Conservation (phyloP, 2,113 vertebrate species). For the Amblyopsis rosae region DNA sequence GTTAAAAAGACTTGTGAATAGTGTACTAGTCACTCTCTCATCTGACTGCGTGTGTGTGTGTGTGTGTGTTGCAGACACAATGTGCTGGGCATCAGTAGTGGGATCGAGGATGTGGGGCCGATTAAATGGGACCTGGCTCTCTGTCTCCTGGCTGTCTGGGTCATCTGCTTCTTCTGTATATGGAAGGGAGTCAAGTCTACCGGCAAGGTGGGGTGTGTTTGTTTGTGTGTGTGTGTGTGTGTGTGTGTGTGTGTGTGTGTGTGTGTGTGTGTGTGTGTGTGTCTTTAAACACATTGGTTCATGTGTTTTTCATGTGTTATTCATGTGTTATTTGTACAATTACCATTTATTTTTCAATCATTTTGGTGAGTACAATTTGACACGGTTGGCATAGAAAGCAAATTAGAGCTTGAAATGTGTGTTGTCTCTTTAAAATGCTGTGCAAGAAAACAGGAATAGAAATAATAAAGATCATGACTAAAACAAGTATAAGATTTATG, state of each 20-base stretch:
- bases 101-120: conserved; percentile 86
- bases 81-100: conserved; percentile 86
- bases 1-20: not conserved
- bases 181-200: conserved; percentile 98
- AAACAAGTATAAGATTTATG: not conserved
- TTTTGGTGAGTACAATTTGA: no score
- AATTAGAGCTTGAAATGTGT: not conserved
- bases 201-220: conserved; percentile 82
- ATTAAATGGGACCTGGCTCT: conserved; percentile 96
- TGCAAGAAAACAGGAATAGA: no score
- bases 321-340: not conserved
- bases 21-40: not conserved
- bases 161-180: conserved; percentile 99
- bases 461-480: no score
- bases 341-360: no score
- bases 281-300: not conserved
- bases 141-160: conserved; percentile 92
- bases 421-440: no score
- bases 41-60: not conserved
- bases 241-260: not conserved
- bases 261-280: not conserved
- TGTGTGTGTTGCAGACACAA: conserved; percentile 80
- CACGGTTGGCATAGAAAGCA: no score
- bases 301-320: not conserved
- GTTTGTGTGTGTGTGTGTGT: not conserved